Conservation (phyloP, 92 coral and sea anemone species). For the Parazoanthus darwini region DNA sequence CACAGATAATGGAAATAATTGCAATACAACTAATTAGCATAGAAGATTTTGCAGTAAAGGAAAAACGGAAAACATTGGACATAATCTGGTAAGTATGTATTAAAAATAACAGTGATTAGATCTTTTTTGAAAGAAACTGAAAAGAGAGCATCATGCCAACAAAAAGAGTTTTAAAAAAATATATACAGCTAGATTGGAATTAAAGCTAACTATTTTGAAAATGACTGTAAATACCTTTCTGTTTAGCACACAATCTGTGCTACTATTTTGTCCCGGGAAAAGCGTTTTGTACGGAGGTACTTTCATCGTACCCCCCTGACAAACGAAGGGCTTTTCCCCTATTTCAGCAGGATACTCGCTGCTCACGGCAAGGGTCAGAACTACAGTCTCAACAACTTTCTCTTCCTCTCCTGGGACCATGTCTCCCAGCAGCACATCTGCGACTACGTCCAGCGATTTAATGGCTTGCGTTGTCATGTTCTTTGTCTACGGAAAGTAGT, state of each 20-base stretch:
- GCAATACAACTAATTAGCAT: too few species aligned
- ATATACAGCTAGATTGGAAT: too few species aligned
- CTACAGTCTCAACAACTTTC: conserved; percentile 14
- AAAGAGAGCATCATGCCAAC: too few species aligned
- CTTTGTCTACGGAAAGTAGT: conserved; percentile 39
- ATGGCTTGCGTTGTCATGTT: conserved; percentile 48
- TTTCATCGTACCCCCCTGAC: conserved; percentile 42
- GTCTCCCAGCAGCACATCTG: conserved; percentile 1
- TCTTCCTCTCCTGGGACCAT: conserved; percentile 46
- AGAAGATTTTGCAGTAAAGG: too few species aligned
- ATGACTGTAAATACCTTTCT: conserved; percentile 25
- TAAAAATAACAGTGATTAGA: too few species aligned
- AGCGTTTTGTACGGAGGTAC: conserved; percentile 35
- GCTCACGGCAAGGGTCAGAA: conserved; percentile 40
- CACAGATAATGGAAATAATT: too few species aligned
- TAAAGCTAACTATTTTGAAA: neutral
- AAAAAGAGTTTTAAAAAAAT: too few species aligned
- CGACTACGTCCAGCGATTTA: conserved; percentile 27
- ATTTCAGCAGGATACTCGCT: conserved; percentile 25
- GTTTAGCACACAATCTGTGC: neutral
- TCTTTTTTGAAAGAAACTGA: too few species aligned
- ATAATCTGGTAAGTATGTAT: too few species aligned
- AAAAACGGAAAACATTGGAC: too few species aligned
- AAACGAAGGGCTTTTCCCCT: conserved; percentile 19
- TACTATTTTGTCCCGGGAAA: conserved; percentile 15